phyloP scores from a whole-genome alignment of 2,113 vertebrate genomes.

The Sitta europaea region DNA sequence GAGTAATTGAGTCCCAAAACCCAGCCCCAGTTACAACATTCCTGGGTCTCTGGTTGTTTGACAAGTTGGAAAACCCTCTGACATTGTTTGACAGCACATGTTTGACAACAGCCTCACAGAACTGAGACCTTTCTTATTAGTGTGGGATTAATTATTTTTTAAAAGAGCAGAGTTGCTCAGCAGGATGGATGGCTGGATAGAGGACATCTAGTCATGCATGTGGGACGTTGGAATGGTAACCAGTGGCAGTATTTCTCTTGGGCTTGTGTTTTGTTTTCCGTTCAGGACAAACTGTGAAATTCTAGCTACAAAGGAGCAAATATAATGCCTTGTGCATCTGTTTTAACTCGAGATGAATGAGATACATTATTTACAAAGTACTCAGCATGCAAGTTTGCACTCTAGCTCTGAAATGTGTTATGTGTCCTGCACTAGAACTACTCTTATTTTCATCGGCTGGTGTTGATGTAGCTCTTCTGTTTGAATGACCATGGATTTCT shows the following conservation, averaged over 20 bases:
- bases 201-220: too few species aligned
- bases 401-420: not conserved
- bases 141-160: not conserved
- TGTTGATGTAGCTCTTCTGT: not conserved
- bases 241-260: not conserved
- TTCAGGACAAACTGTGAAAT: not conserved
- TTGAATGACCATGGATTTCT: not conserved
- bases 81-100: not conserved
- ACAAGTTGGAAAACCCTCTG: not conserved
- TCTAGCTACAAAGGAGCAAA: not conserved
- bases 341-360: not conserved
- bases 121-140: not conserved
- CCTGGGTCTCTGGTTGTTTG: not conserved
- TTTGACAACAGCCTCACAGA: not conserved
- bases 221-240: fast-evolving
- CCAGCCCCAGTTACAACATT: not conserved
- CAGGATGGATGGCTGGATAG: not conserved
- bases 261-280: not conserved
- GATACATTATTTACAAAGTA: not conserved
- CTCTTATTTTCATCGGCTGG: not conserved
- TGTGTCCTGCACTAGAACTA: not conserved
- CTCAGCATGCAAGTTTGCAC: not conserved
- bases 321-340: not conserved
- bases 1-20: not conserved
- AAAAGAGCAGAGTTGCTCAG: not conserved